Evolutionary conservation across 2,113 vertebrate species (phyloP), one percentile per base, ranked within the genome.

Genomic region (Fregata magnificens): DNA sequence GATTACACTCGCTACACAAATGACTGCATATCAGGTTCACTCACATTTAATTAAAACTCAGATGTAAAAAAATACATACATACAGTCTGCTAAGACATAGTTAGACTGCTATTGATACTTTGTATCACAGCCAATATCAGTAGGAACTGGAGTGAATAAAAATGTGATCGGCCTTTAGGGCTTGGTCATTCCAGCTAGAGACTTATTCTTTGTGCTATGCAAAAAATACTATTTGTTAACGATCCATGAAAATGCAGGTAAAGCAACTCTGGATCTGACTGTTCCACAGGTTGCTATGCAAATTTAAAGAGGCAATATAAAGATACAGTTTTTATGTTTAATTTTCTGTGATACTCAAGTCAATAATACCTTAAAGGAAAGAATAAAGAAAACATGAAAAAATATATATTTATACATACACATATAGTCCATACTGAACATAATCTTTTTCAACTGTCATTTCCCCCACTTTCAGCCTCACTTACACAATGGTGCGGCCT

Each of bases 21-120:
- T 86, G 84, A 89, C 66, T 86, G 53, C 63, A 22, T 88, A 89
- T 92, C 82, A 89, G 73, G 76, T 92, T 94, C 93, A 92, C 72
- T 90, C 28, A 44, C 73, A 53, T 63, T 97, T 96, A 95, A 95
- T 97, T 97, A 95, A 94, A 98, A 97, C 63, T 74, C 72, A 88
- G 40, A 92, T 71, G 77, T 69, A 80, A 96, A 96, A 91, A 91
- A 69, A 42, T 10, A 38, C 18, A 50, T 32, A 65, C 4, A 8
- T 28, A 34, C 0, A 7, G 34, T 67, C 85, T 87, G 82, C 72
- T 86, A 86, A 94, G 70, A 91, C 65, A 69, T 22, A 63, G n/a
- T 92, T 94, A 81, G 96, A 95, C 92, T 66, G 6, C 56, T 94
- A 50, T 18, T 96, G 89, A 83, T 93, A 81, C 80, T 97, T 84